Percentiles rank a stretch among this genome's conserved stretches.
Evolutionary conservation across 2,113 vertebrate genomes (phyloP).

Genomic region (Dendrocopos noguchii): DNA sequence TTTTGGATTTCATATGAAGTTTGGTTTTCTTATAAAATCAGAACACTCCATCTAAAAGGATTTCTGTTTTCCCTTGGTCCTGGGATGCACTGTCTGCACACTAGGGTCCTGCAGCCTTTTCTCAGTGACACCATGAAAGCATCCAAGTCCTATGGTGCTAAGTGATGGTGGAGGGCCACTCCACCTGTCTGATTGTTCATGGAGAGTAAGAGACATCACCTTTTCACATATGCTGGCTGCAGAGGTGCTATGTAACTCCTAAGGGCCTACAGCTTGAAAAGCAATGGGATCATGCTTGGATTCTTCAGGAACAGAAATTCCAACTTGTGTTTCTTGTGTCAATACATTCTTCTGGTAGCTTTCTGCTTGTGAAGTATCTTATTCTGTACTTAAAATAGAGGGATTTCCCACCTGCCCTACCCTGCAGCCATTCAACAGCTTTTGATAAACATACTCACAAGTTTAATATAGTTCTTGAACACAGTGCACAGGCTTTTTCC

Average conservation of each 20-base stretch:
- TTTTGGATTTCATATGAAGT: neutral
- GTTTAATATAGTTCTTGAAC: neutral
- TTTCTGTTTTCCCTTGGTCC: neutral
- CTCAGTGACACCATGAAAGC: neutral
- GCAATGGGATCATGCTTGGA: accelerated
- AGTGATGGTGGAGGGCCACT: neutral
- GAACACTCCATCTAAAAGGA: neutral
- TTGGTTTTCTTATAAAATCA: neutral
- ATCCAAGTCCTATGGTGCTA: neutral
- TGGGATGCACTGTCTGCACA: neutral
- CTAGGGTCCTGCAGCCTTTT: neutral
- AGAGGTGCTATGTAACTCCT: neutral
- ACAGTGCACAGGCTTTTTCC: neutral
- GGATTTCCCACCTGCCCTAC: neutral
- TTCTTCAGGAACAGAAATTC: neutral
- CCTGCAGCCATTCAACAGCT: too few relatives aligned
- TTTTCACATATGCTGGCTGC: neutral
- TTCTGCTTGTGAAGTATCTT: neutral
- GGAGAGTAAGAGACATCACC: neutral
- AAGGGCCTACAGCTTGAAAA: neutral
- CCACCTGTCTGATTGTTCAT: neutral
- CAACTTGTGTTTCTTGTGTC: neutral
- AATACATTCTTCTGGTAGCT: neutral
- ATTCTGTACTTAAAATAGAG: neutral
- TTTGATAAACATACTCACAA: neutral